These are phyloP conservation scores for Menidia beryllina DNA, from an alignment of 2,113 vertebrate species.

Conservation along the genomic window DNA sequence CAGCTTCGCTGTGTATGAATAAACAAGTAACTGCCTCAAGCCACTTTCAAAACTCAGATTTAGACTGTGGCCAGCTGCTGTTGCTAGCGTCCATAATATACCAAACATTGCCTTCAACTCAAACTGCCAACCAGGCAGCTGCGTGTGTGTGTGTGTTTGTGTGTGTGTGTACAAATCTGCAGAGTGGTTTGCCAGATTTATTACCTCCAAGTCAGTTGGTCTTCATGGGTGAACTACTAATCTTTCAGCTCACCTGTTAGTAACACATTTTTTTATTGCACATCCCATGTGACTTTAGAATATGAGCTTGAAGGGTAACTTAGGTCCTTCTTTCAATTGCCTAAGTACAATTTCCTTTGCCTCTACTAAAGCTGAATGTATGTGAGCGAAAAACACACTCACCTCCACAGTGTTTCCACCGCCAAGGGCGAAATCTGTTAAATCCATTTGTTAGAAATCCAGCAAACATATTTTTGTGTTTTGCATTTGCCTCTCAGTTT, in stretches of 20 bases:
- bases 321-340: slow-evolving; percentile 23
- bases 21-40: slow-evolving; percentile 35
- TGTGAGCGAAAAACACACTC: slow-evolving; percentile 2
- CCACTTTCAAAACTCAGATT: slow-evolving; percentile 44
- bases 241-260: slow-evolving; percentile 36
- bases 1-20: slow-evolving; percentile 27
- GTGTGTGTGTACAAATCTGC: slow-evolving; percentile 40
- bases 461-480: slow-evolving; percentile 26
- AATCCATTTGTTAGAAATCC: slow-evolving; percentile 11
- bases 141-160: neutral
- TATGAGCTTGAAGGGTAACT: neutral
- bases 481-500: slow-evolving; percentile 42
- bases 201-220: slow-evolving; percentile 54
- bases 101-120: slow-evolving; percentile 24
- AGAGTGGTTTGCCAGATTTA: slow-evolving; percentile 51
- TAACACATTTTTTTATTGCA: slow-evolving; percentile 28
- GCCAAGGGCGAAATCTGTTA: slow-evolving; percentile 11
- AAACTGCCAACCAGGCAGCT: slow-evolving; percentile 25
- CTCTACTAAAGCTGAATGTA: slow-evolving; percentile 3
- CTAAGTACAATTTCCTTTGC: slow-evolving; percentile 25
- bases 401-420: slow-evolving; percentile 10
- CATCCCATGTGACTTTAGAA: neutral
- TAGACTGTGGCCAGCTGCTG: slow-evolving; percentile 56
- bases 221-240: slow-evolving; percentile 45
- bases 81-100: neutral